These are phyloP conservation scores for Paraescarpia echinospica DNA, from an alignment of 1,140 invertebrate genomes.

Conservation along the genomic window DNA sequence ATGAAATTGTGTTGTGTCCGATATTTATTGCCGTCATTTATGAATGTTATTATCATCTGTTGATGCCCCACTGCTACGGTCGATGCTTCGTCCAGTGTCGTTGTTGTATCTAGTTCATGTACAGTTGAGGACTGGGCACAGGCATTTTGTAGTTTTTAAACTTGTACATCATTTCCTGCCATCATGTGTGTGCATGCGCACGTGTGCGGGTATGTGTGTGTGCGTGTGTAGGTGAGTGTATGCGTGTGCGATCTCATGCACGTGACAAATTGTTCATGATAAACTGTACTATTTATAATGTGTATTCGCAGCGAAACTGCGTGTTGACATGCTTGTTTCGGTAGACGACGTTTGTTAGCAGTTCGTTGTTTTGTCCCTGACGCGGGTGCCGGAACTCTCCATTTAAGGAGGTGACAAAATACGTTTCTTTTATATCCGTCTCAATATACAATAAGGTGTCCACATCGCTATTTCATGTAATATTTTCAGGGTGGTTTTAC, in stretches of 20 bases:
- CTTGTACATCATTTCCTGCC: background rate
- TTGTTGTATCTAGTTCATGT: background rate
- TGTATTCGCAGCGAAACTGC: background rate
- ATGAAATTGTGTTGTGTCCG: background rate
- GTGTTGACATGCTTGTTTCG: background rate
- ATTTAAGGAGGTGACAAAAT: background rate
- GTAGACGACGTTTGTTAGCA: background rate
- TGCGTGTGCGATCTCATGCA: background rate
- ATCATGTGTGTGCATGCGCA: background rate
- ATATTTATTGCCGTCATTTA: background rate
- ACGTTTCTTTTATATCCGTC: background rate
- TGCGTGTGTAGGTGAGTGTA: background rate
- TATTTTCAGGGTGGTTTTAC: background rate
- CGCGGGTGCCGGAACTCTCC: background rate
- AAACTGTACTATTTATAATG: background rate
- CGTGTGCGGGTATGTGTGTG: background rate
- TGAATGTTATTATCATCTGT: background rate
- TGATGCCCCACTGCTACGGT: background rate
- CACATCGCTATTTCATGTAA: background rate
- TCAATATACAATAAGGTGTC: background rate
- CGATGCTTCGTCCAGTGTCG: background rate
- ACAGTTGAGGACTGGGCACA: background rate
- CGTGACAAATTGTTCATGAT: background rate
- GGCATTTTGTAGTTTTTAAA: conserved; percentile 1
- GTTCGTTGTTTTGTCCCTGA: background rate